Base-by-base conservation (phyloP, 1,140 invertebrate species). In the Caenorhabditis latens region DNA sequence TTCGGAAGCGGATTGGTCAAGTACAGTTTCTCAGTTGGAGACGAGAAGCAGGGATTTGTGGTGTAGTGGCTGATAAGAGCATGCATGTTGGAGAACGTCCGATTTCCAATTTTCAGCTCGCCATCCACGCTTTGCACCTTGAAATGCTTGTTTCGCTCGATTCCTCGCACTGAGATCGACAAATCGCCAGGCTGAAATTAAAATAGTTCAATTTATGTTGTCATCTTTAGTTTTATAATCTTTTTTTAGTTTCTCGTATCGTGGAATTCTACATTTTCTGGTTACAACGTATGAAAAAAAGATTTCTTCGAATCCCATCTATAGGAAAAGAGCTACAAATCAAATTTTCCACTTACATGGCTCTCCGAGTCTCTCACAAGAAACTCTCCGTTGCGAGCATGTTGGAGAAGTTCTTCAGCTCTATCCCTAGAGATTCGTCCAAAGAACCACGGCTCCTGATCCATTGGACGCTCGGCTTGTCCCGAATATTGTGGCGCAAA, bases 41-140 rank as follows among this genome's bases (percentile, higher is more conserved):
- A 86, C 53, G 86, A 99, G 93, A 98, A 99, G 91, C 99, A 99
- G 71, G 98, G 98, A 89, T 98, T 97, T 92, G 96, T 95, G 94
- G 97, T 97, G 94, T 99, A 99, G 94, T 99, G 98, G 92, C 98
- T 96, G 89, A 99, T 97, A 88, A 99, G 94, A 93, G 98, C 97
- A 93, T 99, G 97, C 91, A 99, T 94, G 67, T 96, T 96, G 89
- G 96, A 95, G 94, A 99, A 99, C 94, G 96, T 97, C 91, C 98
- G 95, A 94, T 98, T 97, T 61, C 98, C 98, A 93, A 99, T 99
- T 58, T 88, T 90, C 43, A 91, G 91, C 93, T 97, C 97, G 93
- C 97, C 98, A 84, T 97, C 95, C 46, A 95, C 95, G 89, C 96
- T 96, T 93, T 98, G 97, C 65, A 98, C 97, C 92, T 98, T 95